A percentile compares a stretch with the other conserved stretches of the same genome.
phyloP scores from a whole-genome alignment of 2,113 vertebrate species.

The Pterophyllum scalare region DNA sequence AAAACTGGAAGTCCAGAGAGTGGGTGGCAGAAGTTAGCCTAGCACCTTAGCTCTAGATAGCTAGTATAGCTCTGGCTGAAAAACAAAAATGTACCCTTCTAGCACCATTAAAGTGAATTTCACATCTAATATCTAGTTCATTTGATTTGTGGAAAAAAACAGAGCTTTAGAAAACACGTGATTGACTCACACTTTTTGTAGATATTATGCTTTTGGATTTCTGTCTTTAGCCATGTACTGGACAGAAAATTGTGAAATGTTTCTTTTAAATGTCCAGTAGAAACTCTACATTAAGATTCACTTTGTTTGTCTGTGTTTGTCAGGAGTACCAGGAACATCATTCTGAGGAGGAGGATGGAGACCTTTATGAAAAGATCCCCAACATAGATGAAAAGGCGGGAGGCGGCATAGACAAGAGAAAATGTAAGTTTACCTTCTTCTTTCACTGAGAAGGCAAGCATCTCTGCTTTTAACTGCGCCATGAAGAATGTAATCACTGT shows the following conservation, averaged over 20 bases:
- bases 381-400: slow-evolving; percentile 63
- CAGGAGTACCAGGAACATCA: slow-evolving; percentile 77
- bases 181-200: not conserved
- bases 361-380: slow-evolving; percentile 82
- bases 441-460: not conserved
- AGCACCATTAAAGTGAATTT: not conserved
- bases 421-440: slow-evolving; percentile 62
- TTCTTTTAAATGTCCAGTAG: not conserved
- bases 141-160: not conserved
- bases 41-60: not conserved
- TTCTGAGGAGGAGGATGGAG: slow-evolving; percentile 73
- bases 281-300: not conserved
- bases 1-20: not conserved
- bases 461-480: not conserved
- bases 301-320: not conserved
- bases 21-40: not conserved
- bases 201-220: not conserved
- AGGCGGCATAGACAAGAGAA: slow-evolving; percentile 63
- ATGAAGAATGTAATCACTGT: not conserved
- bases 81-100: not conserved
- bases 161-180: not conserved
- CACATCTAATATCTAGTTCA: not conserved
- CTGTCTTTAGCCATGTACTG: not conserved
- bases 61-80: not conserved
- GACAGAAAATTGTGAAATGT: no score